Percentiles rank a stretch among this genome's conserved stretches.
phyloP scores from a whole-genome alignment of 1,140 invertebrate genomes.

The Wiebesia pumilae region DNA sequence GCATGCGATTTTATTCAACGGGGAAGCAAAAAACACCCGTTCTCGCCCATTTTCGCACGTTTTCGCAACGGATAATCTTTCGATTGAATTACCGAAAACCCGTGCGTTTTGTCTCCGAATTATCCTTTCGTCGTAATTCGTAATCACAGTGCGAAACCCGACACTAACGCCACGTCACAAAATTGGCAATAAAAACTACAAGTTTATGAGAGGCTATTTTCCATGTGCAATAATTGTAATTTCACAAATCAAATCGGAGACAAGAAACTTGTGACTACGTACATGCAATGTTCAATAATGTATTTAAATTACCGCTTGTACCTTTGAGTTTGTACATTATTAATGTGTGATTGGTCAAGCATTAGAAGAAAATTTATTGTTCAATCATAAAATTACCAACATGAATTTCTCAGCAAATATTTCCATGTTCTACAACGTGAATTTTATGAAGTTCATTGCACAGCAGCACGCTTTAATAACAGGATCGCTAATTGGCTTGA shows the following conservation, averaged over 20 bases:
- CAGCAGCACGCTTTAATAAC: neutral
- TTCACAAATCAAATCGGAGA: neutral
- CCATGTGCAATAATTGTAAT: neutral
- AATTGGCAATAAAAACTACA: neutral
- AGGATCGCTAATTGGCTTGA: neutral
- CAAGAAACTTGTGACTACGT: neutral
- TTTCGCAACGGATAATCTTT: too few relatives aligned
- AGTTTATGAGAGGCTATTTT: neutral
- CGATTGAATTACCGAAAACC: too few relatives aligned
- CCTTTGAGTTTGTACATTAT: neutral
- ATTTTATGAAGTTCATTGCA: neutral
- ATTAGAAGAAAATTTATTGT: neutral
- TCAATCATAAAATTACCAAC: neutral
- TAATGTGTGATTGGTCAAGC: neutral
- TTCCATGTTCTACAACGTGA: neutral
- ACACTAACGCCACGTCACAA: too few relatives aligned
- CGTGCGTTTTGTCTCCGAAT: too few relatives aligned
- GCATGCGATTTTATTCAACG: too few relatives aligned
- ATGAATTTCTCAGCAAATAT: neutral
- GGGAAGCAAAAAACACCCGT: too few relatives aligned
- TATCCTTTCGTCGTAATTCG: too few relatives aligned
- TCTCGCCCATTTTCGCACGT: too few relatives aligned
- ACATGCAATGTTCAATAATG: neutral
- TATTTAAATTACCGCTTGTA: neutral
- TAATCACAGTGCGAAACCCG: too few relatives aligned